Base-by-base conservation (phyloP, 2,797 vertebrate genomes). In the Platalea minor region DNA sequence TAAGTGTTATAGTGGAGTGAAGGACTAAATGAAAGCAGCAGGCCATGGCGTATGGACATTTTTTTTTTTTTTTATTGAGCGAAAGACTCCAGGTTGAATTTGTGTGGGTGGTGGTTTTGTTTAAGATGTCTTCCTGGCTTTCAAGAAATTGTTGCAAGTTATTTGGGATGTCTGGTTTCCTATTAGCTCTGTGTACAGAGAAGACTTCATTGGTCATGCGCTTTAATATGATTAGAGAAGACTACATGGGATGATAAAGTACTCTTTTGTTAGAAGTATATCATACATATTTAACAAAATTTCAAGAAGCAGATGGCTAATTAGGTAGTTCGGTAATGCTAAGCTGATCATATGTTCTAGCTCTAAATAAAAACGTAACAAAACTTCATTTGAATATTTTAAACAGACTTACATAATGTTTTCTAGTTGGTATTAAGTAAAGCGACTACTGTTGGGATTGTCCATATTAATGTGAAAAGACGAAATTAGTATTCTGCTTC, bases 301-400 rank as follows among this genome's bases (percentile, higher is more conserved):
- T 96, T 95, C 72, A 79, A 92, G 95, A 87, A 94, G 82, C 96
- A 97, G 96, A 96, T 97, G 96, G 95, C 95, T 97, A 96, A 96
- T 97, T 95, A 95, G 96, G 93, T 92, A 93, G 83, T 80, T 95
- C 91, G 89, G 80, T 93, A 81, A 80, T 95, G 91, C 76, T 96
- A 56, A 92, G 75, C 91, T 94, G 95, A 86, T 97, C 92, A 77
- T 95, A 95, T 94, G 93, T 96, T 96, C 87, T 57, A 91, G 88
- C 91, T 92, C 95, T 91, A 96, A 96, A 96, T 97, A 96, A 97
- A 96, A 94, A 96, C 94, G 92, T 92, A 93, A 91, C 94, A 93
- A 89, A 95, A 67, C 93, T 93, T 68, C 61, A 78, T 92, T 54
- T 94, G 76, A 91, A 89, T 93, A 92, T 96, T 95, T 95, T 72